phyloP scores from a whole-genome alignment of 2,888 invertebrate genomes.

The Sesamia inferens region DNA sequence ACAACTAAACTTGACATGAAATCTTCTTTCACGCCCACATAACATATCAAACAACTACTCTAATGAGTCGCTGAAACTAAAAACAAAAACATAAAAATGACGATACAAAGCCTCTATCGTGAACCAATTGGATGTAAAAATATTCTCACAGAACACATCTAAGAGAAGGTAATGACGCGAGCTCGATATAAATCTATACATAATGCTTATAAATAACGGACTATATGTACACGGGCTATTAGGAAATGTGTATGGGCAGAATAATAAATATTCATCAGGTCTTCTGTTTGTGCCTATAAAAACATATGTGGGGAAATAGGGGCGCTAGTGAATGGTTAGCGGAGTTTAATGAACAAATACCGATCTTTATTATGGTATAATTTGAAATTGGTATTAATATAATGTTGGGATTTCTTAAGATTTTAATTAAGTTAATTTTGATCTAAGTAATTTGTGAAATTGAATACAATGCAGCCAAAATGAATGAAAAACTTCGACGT shows the following conservation, averaged over 20 bases:
- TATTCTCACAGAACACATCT: slow-evolving; percentile 70
- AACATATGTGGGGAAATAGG: slow-evolving; percentile 64
- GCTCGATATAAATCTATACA: slow-evolving; percentile 70
- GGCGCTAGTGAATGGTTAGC: slow-evolving; percentile 31
- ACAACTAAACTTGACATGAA: background rate
- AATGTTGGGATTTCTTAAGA: background rate
- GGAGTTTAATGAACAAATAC: slow-evolving; percentile 46
- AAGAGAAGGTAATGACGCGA: slow-evolving; percentile 85
- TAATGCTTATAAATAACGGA: slow-evolving; percentile 75
- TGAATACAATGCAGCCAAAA: background rate
- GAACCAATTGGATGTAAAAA: slow-evolving; percentile 67
- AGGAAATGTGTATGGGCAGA: slow-evolving; percentile 69
- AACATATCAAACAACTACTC: slow-evolving; percentile 7
- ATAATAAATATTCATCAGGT: slow-evolving; percentile 81
- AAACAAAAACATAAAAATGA: slow-evolving; percentile 55
- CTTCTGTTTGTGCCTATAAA: slow-evolving; percentile 76
- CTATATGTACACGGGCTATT: slow-evolving; percentile 76
- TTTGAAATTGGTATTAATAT: background rate
- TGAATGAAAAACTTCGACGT: background rate
- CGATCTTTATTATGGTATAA: slow-evolving; percentile 17
- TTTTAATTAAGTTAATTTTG: background rate
- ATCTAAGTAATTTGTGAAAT: background rate
- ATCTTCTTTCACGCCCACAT: background rate
- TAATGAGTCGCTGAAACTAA: slow-evolving; percentile 31
- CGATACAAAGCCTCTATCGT: slow-evolving; percentile 55